Conservation (phyloP, 2,888 invertebrate species). For the Himalopsyche japonica region DNA sequence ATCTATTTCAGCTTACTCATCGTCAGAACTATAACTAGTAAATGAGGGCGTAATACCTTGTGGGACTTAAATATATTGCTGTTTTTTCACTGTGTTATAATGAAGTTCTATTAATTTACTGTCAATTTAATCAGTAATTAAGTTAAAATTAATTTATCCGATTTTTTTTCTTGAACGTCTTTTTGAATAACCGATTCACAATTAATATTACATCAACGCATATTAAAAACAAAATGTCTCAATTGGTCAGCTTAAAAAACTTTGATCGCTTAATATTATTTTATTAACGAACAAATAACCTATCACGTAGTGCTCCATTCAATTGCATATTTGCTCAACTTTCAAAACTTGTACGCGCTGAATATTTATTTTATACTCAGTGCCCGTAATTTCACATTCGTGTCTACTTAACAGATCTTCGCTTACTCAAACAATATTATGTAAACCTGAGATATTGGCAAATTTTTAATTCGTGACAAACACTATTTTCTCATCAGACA, state of each 20-base stretch:
- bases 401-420: neutral
- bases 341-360: neutral
- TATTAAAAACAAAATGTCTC: neutral
- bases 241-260: neutral
- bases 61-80: too few relatives aligned
- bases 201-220: too few relatives aligned
- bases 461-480: neutral
- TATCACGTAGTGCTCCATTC: neutral
- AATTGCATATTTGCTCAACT: neutral
- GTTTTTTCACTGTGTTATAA: too few relatives aligned
- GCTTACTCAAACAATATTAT: neutral
- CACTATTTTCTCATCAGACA: neutral
- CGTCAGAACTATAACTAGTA: too few relatives aligned
- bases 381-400: neutral
- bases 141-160: too few relatives aligned
- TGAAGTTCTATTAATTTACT: too few relatives aligned
- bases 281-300: neutral
- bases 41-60: too few relatives aligned
- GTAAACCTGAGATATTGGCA: neutral
- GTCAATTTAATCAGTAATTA: too few relatives aligned
- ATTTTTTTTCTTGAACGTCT: too few relatives aligned
- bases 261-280: neutral
- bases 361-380: neutral
- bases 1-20: too few relatives aligned
- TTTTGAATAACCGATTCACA: too few relatives aligned